These are phyloP conservation scores for Ochotona curzoniae DNA, from an alignment of 2,113 vertebrate species.

Conservation along the genomic window DNA sequence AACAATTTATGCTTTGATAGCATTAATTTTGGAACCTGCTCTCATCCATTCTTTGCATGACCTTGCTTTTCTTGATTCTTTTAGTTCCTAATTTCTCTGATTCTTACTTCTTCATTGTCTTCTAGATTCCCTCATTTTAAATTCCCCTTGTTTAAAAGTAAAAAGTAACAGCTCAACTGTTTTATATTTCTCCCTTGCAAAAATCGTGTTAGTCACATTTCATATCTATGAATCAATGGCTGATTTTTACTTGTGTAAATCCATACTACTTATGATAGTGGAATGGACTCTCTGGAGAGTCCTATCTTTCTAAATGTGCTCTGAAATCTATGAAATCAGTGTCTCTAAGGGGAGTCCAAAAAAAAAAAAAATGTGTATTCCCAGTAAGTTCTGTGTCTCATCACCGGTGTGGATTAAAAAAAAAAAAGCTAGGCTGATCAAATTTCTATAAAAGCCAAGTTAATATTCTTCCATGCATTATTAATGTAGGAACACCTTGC, in stretches of 20 bases:
- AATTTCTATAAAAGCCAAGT: conserved; percentile 12
- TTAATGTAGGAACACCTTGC: not conserved
- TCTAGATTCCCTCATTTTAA: conserved; percentile 42
- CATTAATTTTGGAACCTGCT: conserved; percentile 26
- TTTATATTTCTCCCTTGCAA: not conserved
- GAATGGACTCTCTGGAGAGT: not conserved
- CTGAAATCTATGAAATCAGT: conserved; percentile 33
- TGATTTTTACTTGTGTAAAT: not conserved
- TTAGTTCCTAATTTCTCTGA: conserved; percentile 9
- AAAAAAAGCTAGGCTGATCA: not conserved
- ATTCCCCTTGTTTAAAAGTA: not conserved
- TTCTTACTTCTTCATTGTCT: not conserved
- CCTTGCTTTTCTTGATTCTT: too few species aligned
- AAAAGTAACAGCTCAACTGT: not conserved
- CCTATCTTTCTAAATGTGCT: not conserved
- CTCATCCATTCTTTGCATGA: not conserved
- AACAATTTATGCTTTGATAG: not conserved
- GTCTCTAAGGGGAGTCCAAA: not conserved
- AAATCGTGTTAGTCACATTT: conserved; percentile 39
- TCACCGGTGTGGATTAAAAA: not conserved
- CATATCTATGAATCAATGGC: not conserved
- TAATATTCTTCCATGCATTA: conserved; percentile 6
- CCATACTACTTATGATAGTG: not conserved
- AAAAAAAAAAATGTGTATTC: conserved; percentile 3
- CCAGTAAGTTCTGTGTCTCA: not conserved